A percentile compares a stretch with the other conserved stretches of the same genome.
Evolutionary conservation across 2,113 vertebrate species (phyloP).

Genomic region (Crotalus tigris): DNA sequence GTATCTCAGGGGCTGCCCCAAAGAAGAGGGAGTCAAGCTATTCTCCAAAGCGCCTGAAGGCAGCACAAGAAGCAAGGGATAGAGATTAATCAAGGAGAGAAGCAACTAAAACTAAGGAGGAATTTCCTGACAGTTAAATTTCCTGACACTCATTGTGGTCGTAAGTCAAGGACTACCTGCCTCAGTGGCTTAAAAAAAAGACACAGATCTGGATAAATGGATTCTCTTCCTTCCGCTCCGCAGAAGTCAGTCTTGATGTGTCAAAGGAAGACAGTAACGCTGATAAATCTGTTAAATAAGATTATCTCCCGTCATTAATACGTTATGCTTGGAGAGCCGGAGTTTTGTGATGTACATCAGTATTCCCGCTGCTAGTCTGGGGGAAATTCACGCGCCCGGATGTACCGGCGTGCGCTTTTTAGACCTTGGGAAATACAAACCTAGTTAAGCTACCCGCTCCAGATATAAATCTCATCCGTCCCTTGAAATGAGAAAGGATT

Average conservation of each 20-base stretch:
- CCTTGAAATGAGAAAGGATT: constrained; percentile 21
- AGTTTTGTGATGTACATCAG: constrained; percentile 41
- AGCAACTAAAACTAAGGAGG: background rate
- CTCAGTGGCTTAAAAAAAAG: constrained; percentile 41
- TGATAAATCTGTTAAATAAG: constrained; percentile 60
- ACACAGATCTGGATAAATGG: constrained; percentile 53
- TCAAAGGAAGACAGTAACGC: constrained; percentile 36
- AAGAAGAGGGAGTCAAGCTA: background rate
- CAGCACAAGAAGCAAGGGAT: background rate
- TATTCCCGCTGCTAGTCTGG: constrained; percentile 29
- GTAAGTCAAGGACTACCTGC: background rate
- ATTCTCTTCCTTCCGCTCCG: background rate
- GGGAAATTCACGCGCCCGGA: constrained; percentile 42
- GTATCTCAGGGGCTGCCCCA: background rate
- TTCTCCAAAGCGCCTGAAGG: background rate
- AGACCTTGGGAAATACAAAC: constrained; percentile 34
- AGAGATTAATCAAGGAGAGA: background rate
- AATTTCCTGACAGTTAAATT: background rate
- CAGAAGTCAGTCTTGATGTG: constrained; percentile 48
- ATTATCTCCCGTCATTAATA: constrained; percentile 47
- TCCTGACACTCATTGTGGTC: background rate
- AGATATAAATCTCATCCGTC: constrained; percentile 17
- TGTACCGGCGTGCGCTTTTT: background rate
- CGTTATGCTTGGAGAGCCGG: constrained; percentile 39
- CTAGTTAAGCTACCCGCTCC: constrained; percentile 24